A percentile compares a stretch with the other conserved stretches of the same genome.
Conservation (phyloP, 2,797 vertebrate genomes). For the Sebastes minor region DNA sequence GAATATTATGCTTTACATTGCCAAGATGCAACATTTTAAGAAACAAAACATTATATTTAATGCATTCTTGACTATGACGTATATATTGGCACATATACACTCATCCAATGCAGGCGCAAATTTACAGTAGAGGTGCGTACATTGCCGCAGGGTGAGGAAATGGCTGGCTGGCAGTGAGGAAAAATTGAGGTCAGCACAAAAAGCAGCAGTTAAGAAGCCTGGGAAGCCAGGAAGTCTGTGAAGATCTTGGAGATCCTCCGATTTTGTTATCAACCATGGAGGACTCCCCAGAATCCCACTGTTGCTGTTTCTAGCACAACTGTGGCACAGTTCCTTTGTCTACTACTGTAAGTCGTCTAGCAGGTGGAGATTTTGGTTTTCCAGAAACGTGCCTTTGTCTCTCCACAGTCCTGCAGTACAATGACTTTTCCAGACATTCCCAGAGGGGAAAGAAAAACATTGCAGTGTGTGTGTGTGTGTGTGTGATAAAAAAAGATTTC, state of each 20-base stretch:
- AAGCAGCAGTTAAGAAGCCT: background rate
- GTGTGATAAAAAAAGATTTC: conserved; percentile 17
- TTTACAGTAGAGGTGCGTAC: background rate
- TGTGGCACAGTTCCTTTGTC: conserved; percentile 18
- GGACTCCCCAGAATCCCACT: conserved; percentile 18
- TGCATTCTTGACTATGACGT: background rate
- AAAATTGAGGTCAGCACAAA: conserved; percentile 38
- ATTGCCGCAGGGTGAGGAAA: conserved; percentile 18
- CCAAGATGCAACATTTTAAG: background rate
- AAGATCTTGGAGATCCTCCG: conserved; percentile 10
- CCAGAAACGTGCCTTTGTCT: conserved; percentile 29
- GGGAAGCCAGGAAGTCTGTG: conserved; percentile 26
- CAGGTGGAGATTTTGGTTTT: conserved; percentile 41
- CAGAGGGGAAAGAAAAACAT: conserved; percentile 10
- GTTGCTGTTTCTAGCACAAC: conserved; percentile 16
- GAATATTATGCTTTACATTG: background rate
- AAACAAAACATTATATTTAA: background rate
- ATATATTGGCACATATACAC: background rate
- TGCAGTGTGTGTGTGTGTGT: background rate
- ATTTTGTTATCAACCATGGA: conserved; percentile 21
- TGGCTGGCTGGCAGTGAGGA: conserved; percentile 16
- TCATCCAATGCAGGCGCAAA: background rate
- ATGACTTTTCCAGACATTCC: conserved; percentile 55
- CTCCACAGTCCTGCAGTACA: conserved; percentile 4
- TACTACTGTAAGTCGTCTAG: conserved; percentile 31